phyloP scores from a whole-genome alignment of 2,888 invertebrate species.

The Pseudeuparius sepicola region DNA sequence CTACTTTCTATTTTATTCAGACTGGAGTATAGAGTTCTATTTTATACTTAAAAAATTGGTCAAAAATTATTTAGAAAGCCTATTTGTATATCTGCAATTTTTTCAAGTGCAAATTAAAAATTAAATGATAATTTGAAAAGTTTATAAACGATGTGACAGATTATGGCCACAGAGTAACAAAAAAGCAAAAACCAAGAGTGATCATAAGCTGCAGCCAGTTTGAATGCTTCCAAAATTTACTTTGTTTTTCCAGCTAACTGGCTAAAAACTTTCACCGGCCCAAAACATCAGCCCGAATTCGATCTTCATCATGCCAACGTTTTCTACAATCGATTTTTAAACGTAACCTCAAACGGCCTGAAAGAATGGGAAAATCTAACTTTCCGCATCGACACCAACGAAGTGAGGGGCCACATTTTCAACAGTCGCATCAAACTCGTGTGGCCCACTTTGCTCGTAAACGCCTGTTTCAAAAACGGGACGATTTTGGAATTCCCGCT shows the following conservation, averaged over 20 bases:
- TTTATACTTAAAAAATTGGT: no score
- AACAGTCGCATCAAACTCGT: slow-evolving; percentile 54
- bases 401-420: slow-evolving; percentile 55
- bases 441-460: slow-evolving; percentile 51
- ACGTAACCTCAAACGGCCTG: slow-evolving; percentile 40
- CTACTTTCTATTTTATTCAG: no score
- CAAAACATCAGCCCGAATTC: slow-evolving; percentile 56
- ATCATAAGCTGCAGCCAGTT: no score
- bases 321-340: slow-evolving; percentile 50
- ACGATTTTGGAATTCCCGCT: slow-evolving; percentile 53
- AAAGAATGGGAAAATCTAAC: slow-evolving; percentile 56
- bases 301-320: slow-evolving; percentile 57
- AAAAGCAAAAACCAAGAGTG: no score
- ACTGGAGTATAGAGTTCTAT: no score
- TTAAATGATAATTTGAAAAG: no score
- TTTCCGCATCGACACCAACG: slow-evolving; percentile 65
- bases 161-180: no score
- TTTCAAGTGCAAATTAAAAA: no score
- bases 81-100: no score
- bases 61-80: no score
- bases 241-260: slow-evolving; percentile 60
- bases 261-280: slow-evolving; percentile 53
- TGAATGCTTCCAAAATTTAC: no score
- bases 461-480: slow-evolving; percentile 36
- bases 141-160: no score